A percentile compares a stretch with the other conserved stretches of the same genome.
These are phyloP conservation scores for Myioborus miniatus DNA, from an alignment of 2,797 vertebrate genomes.

Conservation along the genomic window DNA sequence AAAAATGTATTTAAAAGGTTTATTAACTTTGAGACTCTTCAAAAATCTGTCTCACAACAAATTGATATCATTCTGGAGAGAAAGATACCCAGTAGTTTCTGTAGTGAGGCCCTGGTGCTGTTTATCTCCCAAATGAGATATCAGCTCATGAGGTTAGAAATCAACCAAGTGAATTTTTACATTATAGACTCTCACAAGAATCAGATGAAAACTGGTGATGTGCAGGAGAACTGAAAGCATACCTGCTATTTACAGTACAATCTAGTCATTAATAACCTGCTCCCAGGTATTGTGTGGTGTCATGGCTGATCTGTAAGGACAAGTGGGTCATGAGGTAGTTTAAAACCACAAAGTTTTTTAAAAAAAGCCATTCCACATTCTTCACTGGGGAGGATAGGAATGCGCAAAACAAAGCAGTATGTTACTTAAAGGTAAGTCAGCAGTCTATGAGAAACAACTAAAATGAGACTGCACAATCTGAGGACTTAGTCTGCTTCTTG, in stretches of 20 bases:
- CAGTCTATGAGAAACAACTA: neutral
- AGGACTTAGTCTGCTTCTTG: neutral
- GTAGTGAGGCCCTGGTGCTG: neutral
- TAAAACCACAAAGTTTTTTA: neutral
- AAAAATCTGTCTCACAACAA: neutral
- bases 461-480: neutral
- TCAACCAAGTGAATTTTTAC: slow-evolving; percentile 20
- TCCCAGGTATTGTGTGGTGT: neutral
- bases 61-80: neutral
- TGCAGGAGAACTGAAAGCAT: neutral
- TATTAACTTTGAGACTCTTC: neutral
- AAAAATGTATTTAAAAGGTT: neutral
- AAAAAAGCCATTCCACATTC: neutral
- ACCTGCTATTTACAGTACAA: neutral
- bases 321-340: neutral
- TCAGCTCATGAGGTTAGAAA: slow-evolving; percentile 6
- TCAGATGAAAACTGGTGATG: neutral
- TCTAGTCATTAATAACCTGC: neutral
- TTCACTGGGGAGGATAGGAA: neutral
- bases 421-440: neutral
- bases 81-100: neutral
- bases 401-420: neutral
- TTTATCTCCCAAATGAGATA: slow-evolving; percentile 4
- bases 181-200: neutral
- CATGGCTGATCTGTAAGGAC: neutral